Conservation (phyloP, 2,888 invertebrate species). For the Schizaphis graminum region DNA sequence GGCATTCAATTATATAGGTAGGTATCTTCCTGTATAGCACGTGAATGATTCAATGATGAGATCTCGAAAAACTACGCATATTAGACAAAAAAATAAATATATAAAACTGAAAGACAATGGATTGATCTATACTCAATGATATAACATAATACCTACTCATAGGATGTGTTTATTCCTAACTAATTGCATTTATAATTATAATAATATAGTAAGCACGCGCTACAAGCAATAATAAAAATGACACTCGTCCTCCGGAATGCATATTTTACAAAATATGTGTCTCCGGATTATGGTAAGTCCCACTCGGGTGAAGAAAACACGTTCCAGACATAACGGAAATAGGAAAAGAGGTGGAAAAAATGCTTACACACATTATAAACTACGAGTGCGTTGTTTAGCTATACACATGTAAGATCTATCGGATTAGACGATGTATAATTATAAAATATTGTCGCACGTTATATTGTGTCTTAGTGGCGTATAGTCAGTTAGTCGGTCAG, state of each 20-base stretch:
- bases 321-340: background rate
- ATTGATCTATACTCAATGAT: no score
- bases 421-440: background rate
- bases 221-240: background rate
- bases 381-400: background rate
- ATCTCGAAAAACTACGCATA: background rate
- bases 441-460: background rate
- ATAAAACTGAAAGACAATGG: background rate
- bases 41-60: background rate
- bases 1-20: background rate
- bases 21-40: background rate
- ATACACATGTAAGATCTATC: background rate
- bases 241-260: background rate
- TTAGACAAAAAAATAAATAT: background rate
- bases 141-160: background rate
- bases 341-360: background rate
- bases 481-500: background rate
- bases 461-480: no score
- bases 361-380: background rate
- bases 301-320: background rate
- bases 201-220: background rate
- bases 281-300: background rate
- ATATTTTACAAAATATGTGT: background rate
- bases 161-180: background rate
- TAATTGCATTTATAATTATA: background rate